Conservation (phyloP, 2,113 vertebrate species). For the Pluvianellus socialis region DNA sequence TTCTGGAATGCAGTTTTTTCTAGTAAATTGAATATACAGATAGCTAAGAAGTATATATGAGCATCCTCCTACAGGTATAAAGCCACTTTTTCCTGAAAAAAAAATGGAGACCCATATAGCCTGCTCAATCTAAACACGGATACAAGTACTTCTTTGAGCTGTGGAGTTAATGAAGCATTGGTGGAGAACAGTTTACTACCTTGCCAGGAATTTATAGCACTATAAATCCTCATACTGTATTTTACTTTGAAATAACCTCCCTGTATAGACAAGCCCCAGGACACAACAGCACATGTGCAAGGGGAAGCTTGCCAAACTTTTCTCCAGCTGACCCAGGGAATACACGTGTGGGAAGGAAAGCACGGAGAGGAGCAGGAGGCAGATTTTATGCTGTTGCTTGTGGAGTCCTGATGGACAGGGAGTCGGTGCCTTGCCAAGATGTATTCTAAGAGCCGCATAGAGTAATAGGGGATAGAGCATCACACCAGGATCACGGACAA, state of each 20-base stretch:
- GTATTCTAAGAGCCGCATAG: background rate
- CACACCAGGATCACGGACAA: background rate
- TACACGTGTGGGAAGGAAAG: background rate
- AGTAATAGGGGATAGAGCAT: background rate
- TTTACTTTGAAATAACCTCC: background rate
- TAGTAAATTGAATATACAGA: background rate
- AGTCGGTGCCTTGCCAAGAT: background rate
- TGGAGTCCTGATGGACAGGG: background rate
- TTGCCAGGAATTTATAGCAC: slow-evolving; percentile 3
- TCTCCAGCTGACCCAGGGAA: background rate
- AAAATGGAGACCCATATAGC: background rate
- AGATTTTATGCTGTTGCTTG: background rate
- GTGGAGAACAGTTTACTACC: background rate
- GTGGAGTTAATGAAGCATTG: slow-evolving; percentile 27
- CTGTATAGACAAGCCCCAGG: background rate
- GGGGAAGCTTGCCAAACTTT: background rate
- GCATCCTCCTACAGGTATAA: background rate
- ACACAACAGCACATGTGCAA: background rate
- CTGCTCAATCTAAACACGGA: background rate
- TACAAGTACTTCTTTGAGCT: background rate
- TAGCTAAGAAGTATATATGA: background rate
- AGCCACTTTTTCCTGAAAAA: background rate
- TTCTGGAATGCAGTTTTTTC: background rate
- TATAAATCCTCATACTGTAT: background rate
- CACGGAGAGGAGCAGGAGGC: background rate